phyloP scores from a whole-genome alignment of 2,888 invertebrate genomes.

The Hedya salicella region DNA sequence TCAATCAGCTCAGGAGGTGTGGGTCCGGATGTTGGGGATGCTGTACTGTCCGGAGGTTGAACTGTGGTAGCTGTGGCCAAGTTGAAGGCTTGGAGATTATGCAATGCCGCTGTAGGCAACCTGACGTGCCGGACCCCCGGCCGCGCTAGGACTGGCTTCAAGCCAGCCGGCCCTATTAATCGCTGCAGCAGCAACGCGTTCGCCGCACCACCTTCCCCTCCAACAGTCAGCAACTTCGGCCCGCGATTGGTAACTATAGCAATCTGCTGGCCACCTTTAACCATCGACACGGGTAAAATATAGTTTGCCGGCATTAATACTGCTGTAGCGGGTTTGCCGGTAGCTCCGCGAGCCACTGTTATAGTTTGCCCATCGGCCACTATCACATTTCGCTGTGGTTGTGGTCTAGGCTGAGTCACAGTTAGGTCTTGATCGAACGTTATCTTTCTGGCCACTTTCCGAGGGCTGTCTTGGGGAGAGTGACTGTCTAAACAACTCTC shows the following conservation, averaged over 20 bases:
- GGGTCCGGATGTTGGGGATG: slow-evolving; percentile 64
- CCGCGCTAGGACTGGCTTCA: slow-evolving; percentile 81
- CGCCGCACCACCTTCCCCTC: slow-evolving; percentile 80
- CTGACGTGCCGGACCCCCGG: slow-evolving; percentile 85
- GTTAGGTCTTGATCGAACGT: slow-evolving; percentile 80
- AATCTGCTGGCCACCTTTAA: slow-evolving; percentile 89
- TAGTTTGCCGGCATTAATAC: slow-evolving; percentile 90
- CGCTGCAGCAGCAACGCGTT: slow-evolving; percentile 88
- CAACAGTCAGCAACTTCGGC: slow-evolving; percentile 80
- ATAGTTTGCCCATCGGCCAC: slow-evolving; percentile 88
- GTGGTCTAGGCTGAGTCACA: slow-evolving; percentile 61
- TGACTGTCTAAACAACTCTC: slow-evolving; percentile 81
- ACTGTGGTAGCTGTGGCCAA: slow-evolving; percentile 63
- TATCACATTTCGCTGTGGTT: slow-evolving; percentile 84
- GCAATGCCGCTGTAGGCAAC: slow-evolving; percentile 75
- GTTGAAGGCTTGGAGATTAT: slow-evolving; percentile 76
- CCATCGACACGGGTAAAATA: slow-evolving; percentile 88
- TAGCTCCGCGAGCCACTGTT: slow-evolving; percentile 85
- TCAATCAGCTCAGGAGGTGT: slow-evolving; percentile 74
- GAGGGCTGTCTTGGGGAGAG: slow-evolving; percentile 84
- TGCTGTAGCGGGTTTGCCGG: slow-evolving; percentile 86
- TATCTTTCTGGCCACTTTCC: slow-evolving; percentile 76
- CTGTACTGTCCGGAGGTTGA: slow-evolving; percentile 70
- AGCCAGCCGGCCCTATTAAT: slow-evolving; percentile 87
- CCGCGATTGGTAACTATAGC: slow-evolving; percentile 90